Conservation (phyloP, 1,140 invertebrate species). For the Doryteuthis pealeii region DNA sequence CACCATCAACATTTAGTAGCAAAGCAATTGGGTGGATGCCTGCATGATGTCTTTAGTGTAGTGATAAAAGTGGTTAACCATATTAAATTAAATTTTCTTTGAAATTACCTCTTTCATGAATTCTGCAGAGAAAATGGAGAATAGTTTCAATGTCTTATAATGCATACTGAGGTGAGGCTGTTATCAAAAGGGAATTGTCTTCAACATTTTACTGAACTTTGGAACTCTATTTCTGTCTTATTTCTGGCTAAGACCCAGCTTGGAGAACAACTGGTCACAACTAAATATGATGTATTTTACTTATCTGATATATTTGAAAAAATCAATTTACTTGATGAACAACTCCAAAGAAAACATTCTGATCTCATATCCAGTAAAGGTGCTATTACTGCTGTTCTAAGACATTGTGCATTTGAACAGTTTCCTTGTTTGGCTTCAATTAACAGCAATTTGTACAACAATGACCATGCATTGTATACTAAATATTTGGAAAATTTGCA, state of each 20-base stretch:
- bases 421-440: neutral
- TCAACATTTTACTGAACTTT: neutral
- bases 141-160: neutral
- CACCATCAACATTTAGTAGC: conserved; percentile 7
- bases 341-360: neutral
- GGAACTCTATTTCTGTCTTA: neutral
- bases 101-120: neutral
- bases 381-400: neutral
- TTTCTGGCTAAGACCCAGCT: neutral
- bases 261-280: neutral
- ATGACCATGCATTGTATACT: neutral
- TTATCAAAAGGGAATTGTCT: conserved; percentile 5
- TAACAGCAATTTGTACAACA: neutral
- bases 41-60: neutral
- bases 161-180: neutral
- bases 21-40: neutral
- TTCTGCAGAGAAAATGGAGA: neutral
- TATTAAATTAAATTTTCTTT: neutral
- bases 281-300: neutral
- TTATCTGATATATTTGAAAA: neutral
- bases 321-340: neutral
- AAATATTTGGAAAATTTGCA: too few relatives aligned
- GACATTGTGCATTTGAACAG: neutral
- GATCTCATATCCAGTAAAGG: neutral
- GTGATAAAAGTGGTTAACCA: neutral